Conservation (phyloP, 2,888 invertebrate species). For the Strigamia crassipes region DNA sequence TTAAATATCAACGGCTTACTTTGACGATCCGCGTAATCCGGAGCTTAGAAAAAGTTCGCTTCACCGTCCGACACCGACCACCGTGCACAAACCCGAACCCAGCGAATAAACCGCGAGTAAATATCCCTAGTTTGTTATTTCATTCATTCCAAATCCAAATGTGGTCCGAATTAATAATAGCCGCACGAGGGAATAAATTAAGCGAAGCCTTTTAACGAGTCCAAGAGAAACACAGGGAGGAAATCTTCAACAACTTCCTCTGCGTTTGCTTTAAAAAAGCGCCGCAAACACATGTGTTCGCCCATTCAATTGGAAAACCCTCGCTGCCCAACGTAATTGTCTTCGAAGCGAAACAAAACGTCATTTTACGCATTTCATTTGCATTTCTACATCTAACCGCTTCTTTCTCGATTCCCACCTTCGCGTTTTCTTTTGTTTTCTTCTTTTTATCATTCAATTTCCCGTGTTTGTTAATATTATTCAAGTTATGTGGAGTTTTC, state of each 20-base stretch:
- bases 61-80: too few relatives aligned
- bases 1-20: too few relatives aligned
- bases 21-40: too few relatives aligned
- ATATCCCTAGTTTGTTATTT: neutral
- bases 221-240: neutral
- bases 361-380: neutral
- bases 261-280: conserved; percentile 5
- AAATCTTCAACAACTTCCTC: conserved; percentile 25
- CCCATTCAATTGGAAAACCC: neutral
- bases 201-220: conserved; percentile 1
- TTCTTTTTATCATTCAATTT: too few relatives aligned
- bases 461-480: neutral
- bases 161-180: conserved; percentile 22
- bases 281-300: neutral
- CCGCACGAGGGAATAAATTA: neutral
- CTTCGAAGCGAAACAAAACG: neutral
- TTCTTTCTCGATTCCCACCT: neutral
- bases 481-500: neutral
- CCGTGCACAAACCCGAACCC: neutral
- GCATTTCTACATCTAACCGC: neutral
- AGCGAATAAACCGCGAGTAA: neutral
- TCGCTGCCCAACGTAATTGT: neutral
- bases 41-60: too few relatives aligned
- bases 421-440: too few relatives aligned
- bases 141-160: conserved; percentile 8